Evolutionary conservation across 2,888 invertebrate species (phyloP).

Genomic region (Strigamia maritima): DNA sequence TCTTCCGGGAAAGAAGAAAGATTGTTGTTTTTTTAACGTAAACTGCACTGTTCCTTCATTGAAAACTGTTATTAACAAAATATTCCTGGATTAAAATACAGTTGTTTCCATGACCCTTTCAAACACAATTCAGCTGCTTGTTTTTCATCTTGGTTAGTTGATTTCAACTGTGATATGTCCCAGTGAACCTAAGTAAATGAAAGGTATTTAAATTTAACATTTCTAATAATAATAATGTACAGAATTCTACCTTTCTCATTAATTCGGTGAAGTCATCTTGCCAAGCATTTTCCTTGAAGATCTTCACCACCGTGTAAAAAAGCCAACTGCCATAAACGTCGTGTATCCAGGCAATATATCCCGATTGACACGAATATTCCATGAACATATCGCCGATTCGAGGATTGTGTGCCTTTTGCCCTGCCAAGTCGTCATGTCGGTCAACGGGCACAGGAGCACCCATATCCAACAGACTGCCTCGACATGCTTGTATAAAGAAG

Average conservation of each 20-base stretch:
- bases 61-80: too few species aligned
- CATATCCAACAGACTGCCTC: not conserved
- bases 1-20: too few species aligned
- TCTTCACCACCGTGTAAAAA: not conserved
- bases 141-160: not conserved
- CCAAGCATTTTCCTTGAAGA: not conserved
- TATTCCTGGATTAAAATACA: not conserved
- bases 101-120: not conserved
- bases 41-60: too few species aligned
- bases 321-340: not conserved
- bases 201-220: too few species aligned
- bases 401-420: not conserved
- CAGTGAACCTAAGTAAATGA: not conserved
- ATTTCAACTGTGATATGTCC: not conserved
- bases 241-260: constrained; percentile 1
- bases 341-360: not conserved
- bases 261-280: not conserved
- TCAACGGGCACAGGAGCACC: not conserved
- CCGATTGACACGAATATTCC: not conserved
- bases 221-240: too few species aligned
- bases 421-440: not conserved
- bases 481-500: constrained; percentile 22
- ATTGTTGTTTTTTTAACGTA: too few species aligned
- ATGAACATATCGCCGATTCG: not conserved
- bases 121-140: not conserved